Evolutionary conservation across 1,140 invertebrate genomes (phyloP).

Genomic region (Sinella curviseta): DNA sequence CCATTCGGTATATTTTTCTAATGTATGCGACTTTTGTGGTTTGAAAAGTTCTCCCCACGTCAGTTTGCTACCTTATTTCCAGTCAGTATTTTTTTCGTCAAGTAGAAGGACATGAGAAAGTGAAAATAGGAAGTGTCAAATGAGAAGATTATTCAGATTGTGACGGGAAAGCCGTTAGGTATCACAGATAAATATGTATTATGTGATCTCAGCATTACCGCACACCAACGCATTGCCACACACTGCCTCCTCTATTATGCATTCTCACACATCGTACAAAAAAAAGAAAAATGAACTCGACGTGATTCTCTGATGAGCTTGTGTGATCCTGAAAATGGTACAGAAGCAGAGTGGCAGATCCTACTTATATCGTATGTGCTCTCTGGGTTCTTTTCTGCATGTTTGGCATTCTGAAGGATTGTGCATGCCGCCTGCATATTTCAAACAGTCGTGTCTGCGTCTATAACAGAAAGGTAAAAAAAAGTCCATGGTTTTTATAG

Average conservation of each 20-base stretch:
- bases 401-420: not conserved
- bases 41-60: too few species aligned
- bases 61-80: not conserved
- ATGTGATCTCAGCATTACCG: not conserved
- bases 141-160: constrained; percentile 13
- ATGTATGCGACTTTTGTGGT: too few species aligned
- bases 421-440: not conserved
- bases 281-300: not conserved
- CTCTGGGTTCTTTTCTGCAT: not conserved
- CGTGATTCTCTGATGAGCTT: not conserved
- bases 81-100: not conserved
- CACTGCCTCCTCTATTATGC: not conserved
- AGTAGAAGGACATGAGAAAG: not conserved
- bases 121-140: not conserved
- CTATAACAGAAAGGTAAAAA: not conserved
- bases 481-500: not conserved
- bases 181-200: not conserved
- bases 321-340: too few species aligned
- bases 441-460: not conserved
- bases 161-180: not conserved
- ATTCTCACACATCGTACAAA: not conserved
- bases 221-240: not conserved
- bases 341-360: not conserved
- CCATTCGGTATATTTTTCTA: too few species aligned
- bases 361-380: not conserved